Evolutionary conservation across 2,888 invertebrate species (phyloP).

Genomic region (Ophion costatus): DNA sequence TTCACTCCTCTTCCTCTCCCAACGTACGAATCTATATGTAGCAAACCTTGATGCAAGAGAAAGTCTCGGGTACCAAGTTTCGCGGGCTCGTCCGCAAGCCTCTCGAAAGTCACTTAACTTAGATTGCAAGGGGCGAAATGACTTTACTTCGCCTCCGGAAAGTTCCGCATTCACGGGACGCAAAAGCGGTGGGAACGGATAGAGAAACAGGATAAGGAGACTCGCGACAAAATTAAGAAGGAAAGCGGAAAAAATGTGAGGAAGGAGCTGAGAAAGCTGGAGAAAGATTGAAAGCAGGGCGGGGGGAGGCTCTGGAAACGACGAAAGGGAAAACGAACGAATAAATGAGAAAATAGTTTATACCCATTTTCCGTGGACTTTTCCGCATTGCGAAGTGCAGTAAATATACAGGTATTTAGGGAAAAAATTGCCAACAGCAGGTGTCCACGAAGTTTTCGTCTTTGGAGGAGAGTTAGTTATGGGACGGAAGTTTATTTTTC

Average conservation of each 20-base stretch:
- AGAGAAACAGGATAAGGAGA: constrained; percentile 31
- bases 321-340: constrained; percentile 38
- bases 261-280: constrained; percentile 37
- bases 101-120: constrained; percentile 84
- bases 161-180: constrained; percentile 72
- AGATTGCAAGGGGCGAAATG: constrained; percentile 82
- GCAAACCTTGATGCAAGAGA: constrained; percentile 51
- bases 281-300: constrained; percentile 25
- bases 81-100: constrained; percentile 74
- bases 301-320: constrained; percentile 1
- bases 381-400: constrained; percentile 39
- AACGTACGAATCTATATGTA: constrained; percentile 22
- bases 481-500: constrained; percentile 22
- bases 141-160: constrained; percentile 81
- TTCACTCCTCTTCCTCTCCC: background rate
- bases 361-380: constrained; percentile 21
- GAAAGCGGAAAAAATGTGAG: constrained; percentile 23
- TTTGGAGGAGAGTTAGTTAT: constrained; percentile 26
- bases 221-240: constrained; percentile 38
- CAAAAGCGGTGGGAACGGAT: constrained; percentile 39
- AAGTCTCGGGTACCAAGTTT: constrained; percentile 74
- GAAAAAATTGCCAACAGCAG: constrained; percentile 59
- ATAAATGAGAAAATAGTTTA: constrained; percentile 51
- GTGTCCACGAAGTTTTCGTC: constrained; percentile 53
- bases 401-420: constrained; percentile 46